Base-by-base conservation (phyloP, 2,888 invertebrate genomes). In the Tanytarsus gracilentus region DNA sequence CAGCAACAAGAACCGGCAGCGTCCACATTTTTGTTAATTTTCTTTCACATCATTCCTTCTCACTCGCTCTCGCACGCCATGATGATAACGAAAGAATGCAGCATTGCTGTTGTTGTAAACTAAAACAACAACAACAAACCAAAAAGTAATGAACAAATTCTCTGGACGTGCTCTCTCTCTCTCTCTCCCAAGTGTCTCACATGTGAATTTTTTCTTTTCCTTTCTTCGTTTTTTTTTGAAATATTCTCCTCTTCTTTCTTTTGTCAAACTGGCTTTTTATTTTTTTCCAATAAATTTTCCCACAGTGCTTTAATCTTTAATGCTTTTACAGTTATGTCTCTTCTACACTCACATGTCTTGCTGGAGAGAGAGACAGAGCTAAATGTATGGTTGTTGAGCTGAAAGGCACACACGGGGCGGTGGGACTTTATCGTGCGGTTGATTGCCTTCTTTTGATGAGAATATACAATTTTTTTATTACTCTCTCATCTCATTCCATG, bases 291-390 rank as follows among this genome's bases (percentile, higher is more conserved):
- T 21, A 48, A 58, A 39, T 58, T 58, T 58, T 58, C 58, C 58
- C 58, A 58, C 58, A 58, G 58, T 58, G 29, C 58, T 58, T 58
- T 58, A 58, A 58, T 48, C 48, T 58, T 27, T n/a, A n/a, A n/a
- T n/a, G n/a, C n/a, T n/a, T 58, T 58, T 58, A 58, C 58, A 58
- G 58, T 58, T 58, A 58, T 58, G 48, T 48, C 58, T 58, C 48
- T 40, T 44, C 48, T 40, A 18, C 48, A 14, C 40, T 27, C 30
- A 29, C 16, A 36, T 36, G 5, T 36, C n/a, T n/a, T n/a, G n/a
- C n/a, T n/a, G n/a, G n/a, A n/a, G n/a, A n/a, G n/a, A n/a, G n/a
- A n/a, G n/a, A n/a, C n/a, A n/a, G n/a, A n/a, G n/a, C n/a, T n/a
- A n/a, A n/a, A n/a, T n/a, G n/a, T n/a, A n/a, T n/a, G n/a, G n/a